Percentiles rank a stretch among this genome's conserved stretches.
phyloP scores from a whole-genome alignment of 2,797 vertebrate species.

The Threskiornis aethiopicus region DNA sequence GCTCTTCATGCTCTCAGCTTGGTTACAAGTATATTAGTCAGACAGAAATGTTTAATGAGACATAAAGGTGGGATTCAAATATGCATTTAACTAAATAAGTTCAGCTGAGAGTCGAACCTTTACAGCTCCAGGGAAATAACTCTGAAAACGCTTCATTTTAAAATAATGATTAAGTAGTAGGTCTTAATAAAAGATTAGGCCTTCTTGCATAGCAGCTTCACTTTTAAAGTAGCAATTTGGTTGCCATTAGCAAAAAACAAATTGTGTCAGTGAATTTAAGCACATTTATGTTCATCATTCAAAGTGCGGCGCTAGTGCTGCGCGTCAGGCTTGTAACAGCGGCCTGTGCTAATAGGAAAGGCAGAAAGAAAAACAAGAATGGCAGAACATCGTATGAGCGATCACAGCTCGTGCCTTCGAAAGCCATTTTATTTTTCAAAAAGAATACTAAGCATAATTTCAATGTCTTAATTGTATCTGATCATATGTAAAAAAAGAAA shows the following conservation, averaged over 20 bases:
- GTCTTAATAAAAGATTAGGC: not conserved
- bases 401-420: not conserved
- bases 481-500: not conserved
- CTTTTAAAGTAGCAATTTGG: not conserved
- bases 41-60: not conserved
- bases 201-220: not conserved
- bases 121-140: not conserved
- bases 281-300: not conserved
- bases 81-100: not conserved
- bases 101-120: not conserved
- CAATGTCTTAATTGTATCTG: not conserved
- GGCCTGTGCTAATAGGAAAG: not conserved
- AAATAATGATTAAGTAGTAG: not conserved
- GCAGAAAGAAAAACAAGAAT: not conserved
- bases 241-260: not conserved
- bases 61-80: not conserved
- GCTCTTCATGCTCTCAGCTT: not conserved
- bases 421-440: not conserved
- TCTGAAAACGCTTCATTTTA: not conserved
- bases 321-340: not conserved
- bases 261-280: not conserved
- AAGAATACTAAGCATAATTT: not conserved
- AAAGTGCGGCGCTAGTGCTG: not conserved
- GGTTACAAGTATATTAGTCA: not conserved
- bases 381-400: rapidly evolving